These are phyloP conservation scores for Parazoanthus swiftii DNA, from an alignment of 92 coral and sea anemone genomes.

Conservation along the genomic window DNA sequence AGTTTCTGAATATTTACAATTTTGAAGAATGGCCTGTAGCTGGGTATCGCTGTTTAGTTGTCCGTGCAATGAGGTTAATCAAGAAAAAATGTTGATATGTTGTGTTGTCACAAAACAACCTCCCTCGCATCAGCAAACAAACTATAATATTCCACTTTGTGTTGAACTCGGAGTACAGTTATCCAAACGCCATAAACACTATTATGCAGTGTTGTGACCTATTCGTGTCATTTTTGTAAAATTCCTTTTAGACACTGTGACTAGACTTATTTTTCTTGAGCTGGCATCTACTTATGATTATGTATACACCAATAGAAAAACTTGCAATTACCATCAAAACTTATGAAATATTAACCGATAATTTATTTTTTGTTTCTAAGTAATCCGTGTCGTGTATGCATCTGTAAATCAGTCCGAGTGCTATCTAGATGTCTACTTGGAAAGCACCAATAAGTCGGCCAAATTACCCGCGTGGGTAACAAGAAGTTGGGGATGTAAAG, in stretches of 20 bases:
- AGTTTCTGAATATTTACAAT: too few relatives aligned
- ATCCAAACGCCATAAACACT: too few relatives aligned
- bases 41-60: background rate
- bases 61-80: background rate
- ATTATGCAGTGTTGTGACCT: background rate
- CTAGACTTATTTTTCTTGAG: background rate
- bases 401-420: background rate
- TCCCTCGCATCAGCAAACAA: background rate
- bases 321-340: slow-evolving; percentile 14
- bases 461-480: background rate
- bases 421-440: background rate
- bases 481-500: slow-evolving; percentile 7
- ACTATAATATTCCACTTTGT: background rate
- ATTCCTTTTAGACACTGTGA: background rate
- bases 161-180: background rate
- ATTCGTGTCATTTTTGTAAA: too few relatives aligned
- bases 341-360: slow-evolving; percentile 27
- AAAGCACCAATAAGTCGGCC: slow-evolving; percentile 6
- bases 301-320: slow-evolving; percentile 16
- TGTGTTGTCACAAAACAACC: background rate
- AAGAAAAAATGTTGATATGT: background rate
- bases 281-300: background rate
- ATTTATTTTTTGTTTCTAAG: slow-evolving; percentile 24
- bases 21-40: too few relatives aligned
- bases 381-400: background rate